Base-by-base conservation (phyloP, 1,140 invertebrate genomes). In the Goniozus legneri region DNA sequence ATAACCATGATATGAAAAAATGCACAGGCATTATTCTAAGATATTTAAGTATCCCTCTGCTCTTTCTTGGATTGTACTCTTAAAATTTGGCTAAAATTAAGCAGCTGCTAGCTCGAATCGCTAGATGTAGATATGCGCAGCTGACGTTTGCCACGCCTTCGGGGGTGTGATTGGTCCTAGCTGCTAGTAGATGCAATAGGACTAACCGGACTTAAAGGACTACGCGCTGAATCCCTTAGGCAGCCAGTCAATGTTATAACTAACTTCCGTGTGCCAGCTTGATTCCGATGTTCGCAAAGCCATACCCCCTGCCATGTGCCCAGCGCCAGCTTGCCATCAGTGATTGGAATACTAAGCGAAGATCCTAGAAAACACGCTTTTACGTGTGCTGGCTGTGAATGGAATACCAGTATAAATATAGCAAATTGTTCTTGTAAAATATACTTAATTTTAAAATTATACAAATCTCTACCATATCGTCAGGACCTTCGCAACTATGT, bases 261-360 rank as follows among this genome's bases (percentile, higher is more conserved):
- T 64, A 95, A 76, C 78, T 95, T 95, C 50, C 93, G 82, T 64
- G 90, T 93, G 50, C 93, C 93, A 59, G 91, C 95, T 67, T 91
- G 87, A 78, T 97, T 92, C 62, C 95, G 84, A 77, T 98, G 95
- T 79, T 98, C 95, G 80, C 94, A 97, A 48, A 98, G 80, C 95
- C 95, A 98, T 51, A 98, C 87, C 43, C 95, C 95, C 79, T 97
- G 95, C 94, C 94, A 97, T 56, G 91, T 95, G 43, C 95, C 95
- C 52, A 97, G 77, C 64, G 93, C 94, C 54, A 97, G 79, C 73
- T 94, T 92, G 41, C 95, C 94, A 67, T 97, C 91, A 48, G 92
- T 94, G 65, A 97, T 94, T 55, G 95, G 94, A 64, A 97, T 92
- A 64, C 91, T 96, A 59, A 97, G 77, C 54, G 92, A 95, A 44